These are phyloP conservation scores for Thalassaphorura encarpata DNA, from an alignment of 1,140 invertebrate species.

Conservation along the genomic window DNA sequence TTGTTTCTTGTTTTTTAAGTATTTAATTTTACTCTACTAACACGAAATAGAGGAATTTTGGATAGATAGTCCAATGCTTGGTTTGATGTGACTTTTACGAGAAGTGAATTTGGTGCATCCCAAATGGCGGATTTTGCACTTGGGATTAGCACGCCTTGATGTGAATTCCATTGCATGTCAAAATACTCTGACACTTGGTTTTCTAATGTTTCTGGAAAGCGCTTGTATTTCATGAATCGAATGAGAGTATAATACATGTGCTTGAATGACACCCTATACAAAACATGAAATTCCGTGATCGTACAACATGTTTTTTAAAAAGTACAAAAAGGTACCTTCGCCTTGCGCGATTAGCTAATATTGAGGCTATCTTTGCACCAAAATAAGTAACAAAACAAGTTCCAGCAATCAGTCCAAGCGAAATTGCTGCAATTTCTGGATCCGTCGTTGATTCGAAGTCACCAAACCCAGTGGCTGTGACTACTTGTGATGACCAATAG, in stretches of 20 bases:
- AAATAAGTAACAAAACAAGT: constrained; percentile 8
- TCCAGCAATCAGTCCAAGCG: constrained; percentile 11
- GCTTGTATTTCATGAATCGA: constrained; percentile 20
- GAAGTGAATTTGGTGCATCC: constrained; percentile 24
- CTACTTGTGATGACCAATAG: constrained; percentile 22
- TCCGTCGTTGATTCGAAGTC: constrained; percentile 14
- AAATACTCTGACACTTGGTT: constrained; percentile 20
- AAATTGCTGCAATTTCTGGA: constrained; percentile 12
- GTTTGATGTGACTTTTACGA: background rate
- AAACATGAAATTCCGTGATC: background rate
- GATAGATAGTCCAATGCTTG: constrained; percentile 14
- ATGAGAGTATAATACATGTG: constrained; percentile 21
- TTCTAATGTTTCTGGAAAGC: constrained; percentile 12
- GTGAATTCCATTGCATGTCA: constrained; percentile 21
- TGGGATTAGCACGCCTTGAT: constrained; percentile 25
- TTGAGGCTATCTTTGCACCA: constrained; percentile 17
- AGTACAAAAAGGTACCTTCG: constrained; percentile 8
- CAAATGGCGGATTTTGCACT: constrained; percentile 18
- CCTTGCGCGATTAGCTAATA: constrained; percentile 22
- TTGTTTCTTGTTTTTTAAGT: too few species aligned
- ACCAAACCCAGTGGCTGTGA: constrained; percentile 18
- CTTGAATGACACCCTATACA: constrained; percentile 21
- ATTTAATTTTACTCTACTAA: too few species aligned
- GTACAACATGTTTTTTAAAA: background rate
- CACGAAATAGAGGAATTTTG: constrained; percentile 21